These are phyloP conservation scores for Heterodera schachtii DNA, from an alignment of 1,140 invertebrate species.

Conservation along the genomic window DNA sequence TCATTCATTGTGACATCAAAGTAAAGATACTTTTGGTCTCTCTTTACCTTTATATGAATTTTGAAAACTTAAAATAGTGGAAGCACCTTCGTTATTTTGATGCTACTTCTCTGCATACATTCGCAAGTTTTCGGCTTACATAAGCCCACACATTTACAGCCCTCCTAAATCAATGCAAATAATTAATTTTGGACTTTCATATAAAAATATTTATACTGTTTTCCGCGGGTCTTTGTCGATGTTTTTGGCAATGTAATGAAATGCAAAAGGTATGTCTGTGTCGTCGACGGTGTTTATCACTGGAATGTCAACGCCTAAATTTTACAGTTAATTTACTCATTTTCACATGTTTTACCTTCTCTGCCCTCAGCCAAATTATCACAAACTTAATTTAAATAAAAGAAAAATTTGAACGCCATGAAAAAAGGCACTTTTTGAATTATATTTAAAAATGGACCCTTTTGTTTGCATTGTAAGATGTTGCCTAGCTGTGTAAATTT, in stretches of 20 bases:
- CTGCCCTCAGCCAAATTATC: background rate
- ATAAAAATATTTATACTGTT: too few relatives aligned
- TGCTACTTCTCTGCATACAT: conserved; percentile 40
- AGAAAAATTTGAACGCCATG: background rate
- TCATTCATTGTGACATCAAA: too few relatives aligned
- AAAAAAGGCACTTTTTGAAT: background rate
- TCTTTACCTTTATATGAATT: too few relatives aligned
- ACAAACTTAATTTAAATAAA: background rate
- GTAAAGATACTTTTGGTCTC: too few relatives aligned
- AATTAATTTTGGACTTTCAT: too few relatives aligned
- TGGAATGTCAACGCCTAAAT: conserved; percentile 33
- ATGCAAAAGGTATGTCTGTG: conserved; percentile 13
- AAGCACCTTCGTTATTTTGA: conserved; percentile 19
- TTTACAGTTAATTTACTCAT: background rate
- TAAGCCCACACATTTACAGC: conserved; percentile 29
- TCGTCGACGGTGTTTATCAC: conserved; percentile 34
- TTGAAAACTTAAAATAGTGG: conserved; percentile 5
- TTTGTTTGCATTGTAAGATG: too few relatives aligned
- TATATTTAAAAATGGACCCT: background rate
- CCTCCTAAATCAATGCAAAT: background rate
- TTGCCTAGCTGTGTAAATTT: too few relatives aligned
- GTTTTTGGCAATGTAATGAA: conserved; percentile 36
- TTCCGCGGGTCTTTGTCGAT: conserved; percentile 13
- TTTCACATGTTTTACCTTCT: background rate
- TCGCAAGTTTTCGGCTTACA: conserved; percentile 26